A percentile compares a stretch with the other conserved stretches of the same genome.
Evolutionary conservation across 2,888 invertebrate species (phyloP).

Genomic region (Tiliacea aurago): DNA sequence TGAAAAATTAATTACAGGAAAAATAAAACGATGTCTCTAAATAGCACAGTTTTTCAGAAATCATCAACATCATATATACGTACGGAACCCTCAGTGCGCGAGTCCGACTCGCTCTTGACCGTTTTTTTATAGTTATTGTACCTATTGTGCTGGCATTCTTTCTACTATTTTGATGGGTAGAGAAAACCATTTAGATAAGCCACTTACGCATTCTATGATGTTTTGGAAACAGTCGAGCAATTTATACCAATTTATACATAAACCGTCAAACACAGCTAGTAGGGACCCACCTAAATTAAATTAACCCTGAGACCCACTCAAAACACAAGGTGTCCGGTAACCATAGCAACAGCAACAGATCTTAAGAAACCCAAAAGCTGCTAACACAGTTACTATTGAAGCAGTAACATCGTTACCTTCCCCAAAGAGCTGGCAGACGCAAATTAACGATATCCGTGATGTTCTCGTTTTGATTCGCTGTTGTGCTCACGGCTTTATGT

Average conservation of each 20-base stretch:
- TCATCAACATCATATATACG: too few relatives aligned
- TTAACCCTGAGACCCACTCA: constrained; percentile 12
- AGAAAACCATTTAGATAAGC: too few relatives aligned
- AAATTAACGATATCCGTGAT: constrained; percentile 87
- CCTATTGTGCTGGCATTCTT: neutral
- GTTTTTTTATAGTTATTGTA: too few relatives aligned
- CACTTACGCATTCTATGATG: neutral
- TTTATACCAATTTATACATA: neutral
- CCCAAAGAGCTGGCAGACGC: constrained; percentile 67
- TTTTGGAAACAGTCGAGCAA: neutral
- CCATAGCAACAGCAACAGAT: constrained; percentile 40
- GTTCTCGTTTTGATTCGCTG: constrained; percentile 85
- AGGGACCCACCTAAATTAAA: constrained; percentile 5
- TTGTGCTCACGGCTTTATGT: constrained; percentile 83
- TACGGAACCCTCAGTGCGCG: too few relatives aligned
- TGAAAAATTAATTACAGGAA: too few relatives aligned
- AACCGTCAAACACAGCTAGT: neutral
- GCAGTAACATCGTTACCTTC: constrained; percentile 72
- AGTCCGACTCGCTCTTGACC: too few relatives aligned
- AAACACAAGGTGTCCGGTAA: constrained; percentile 56
- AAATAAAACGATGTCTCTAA: too few relatives aligned
- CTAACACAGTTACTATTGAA: constrained; percentile 82
- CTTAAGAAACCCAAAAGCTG: constrained; percentile 70
- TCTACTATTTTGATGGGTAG: neutral
- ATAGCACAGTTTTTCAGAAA: too few relatives aligned